phyloP scores from a whole-genome alignment of 2,797 vertebrate species.

The Alouatta caraya region DNA sequence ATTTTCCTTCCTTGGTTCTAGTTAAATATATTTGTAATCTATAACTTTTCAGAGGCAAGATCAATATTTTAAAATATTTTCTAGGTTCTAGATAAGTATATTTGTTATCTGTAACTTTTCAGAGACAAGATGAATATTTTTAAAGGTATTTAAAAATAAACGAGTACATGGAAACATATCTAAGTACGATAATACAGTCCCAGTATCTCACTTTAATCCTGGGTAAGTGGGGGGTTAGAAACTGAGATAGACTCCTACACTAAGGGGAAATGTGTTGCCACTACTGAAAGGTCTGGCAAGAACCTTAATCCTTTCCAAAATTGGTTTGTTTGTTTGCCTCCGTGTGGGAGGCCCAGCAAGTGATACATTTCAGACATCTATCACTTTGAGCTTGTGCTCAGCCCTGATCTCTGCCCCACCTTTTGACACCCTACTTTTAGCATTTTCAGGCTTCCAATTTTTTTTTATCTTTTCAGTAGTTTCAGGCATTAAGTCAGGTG shows the following conservation, averaged over 20 bases:
- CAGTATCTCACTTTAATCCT: not conserved
- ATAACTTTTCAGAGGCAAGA: not conserved
- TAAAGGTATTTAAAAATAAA: not conserved
- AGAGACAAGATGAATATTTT: not conserved
- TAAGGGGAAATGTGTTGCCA: not conserved
- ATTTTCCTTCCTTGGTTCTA: not conserved
- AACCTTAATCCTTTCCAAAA: not conserved
- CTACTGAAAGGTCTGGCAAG: not conserved
- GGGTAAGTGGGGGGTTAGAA: not conserved
- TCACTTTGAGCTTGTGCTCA: not conserved
- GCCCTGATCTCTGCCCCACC: not conserved
- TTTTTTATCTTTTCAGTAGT: not conserved
- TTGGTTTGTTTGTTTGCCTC: not conserved
- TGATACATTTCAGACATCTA: not conserved
- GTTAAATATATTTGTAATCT: not conserved
- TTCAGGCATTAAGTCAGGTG: not conserved
- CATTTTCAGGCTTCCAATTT: not conserved
- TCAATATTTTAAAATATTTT: not conserved
- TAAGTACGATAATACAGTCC: not conserved
- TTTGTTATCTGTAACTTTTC: not conserved
- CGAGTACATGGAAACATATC: not conserved
- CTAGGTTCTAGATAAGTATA: not conserved
- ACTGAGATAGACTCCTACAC: not conserved
- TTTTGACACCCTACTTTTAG: not conserved
- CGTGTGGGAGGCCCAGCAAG: not conserved